Evolutionary conservation across 2,888 invertebrate species (phyloP).

Genomic region (Rhaphigaster nebulosa): DNA sequence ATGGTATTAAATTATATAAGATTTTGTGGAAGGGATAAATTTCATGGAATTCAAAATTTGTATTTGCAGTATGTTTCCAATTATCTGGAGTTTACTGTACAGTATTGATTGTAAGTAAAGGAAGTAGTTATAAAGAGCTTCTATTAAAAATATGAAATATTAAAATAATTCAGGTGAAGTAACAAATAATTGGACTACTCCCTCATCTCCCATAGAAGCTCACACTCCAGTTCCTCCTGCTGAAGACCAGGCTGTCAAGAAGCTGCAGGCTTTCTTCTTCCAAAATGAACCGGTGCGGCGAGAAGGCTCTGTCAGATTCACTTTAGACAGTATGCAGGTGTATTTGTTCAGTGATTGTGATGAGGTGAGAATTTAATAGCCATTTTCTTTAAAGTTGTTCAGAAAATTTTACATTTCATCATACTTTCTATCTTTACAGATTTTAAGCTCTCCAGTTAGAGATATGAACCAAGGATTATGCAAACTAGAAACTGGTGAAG

Average conservation of each 20-base stretch:
- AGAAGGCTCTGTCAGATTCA: constrained; percentile 73
- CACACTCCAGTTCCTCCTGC: constrained; percentile 66
- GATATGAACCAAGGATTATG: constrained; percentile 81
- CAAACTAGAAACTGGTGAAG: constrained; percentile 78
- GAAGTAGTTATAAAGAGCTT: constrained; percentile 7
- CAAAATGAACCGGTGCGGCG: constrained; percentile 77
- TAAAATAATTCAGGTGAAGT: constrained; percentile 62
- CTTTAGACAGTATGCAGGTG: constrained; percentile 79
- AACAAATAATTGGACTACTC: constrained; percentile 66
- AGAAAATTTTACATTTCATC: background rate
- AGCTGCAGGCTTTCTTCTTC: constrained; percentile 81
- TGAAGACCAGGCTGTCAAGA: constrained; percentile 75
- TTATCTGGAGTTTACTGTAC: background rate
- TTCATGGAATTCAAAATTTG: background rate
- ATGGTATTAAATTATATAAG: background rate
- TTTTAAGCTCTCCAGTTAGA: constrained; percentile 80
- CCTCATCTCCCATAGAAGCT: constrained; percentile 70
- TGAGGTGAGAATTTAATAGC: constrained; percentile 71
- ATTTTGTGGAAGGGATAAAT: too few relatives aligned
- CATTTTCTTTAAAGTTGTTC: background rate
- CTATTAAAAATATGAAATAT: constrained; percentile 29
- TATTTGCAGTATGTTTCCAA: background rate
- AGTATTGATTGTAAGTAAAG: background rate
- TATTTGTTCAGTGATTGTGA: constrained; percentile 81
- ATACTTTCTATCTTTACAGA: constrained; percentile 66